Base-by-base conservation (phyloP, 2,113 vertebrate species). In the Microcebus griseorufus region DNA sequence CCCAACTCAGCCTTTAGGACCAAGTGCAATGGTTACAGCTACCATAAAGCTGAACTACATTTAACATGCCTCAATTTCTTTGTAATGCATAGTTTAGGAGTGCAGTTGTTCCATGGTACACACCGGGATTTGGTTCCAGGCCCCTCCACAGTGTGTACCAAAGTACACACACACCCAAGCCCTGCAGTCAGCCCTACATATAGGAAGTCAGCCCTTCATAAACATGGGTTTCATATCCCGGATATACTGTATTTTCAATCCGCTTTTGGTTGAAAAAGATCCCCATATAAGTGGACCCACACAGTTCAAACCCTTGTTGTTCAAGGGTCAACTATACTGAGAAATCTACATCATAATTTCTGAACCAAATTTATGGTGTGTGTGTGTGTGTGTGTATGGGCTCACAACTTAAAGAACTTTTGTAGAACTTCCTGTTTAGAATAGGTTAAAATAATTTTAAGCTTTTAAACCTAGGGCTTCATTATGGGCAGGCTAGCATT, bases 401-500 rank as follows among this genome's bases (percentile, higher is more conserved):
- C 22, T 92, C 93, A 76, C 20, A 86, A 78, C 23, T n/a, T 86
- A 73, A 6, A 72, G 20, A 97, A 93, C 3, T 89, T 96, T 45
- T 20, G 12, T 69, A 93, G 14, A 51, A 27, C 9, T 81, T 86
- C 53, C 91, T 89, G 7, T 88, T 90, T 96, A n/a, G 58, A 97
- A 87, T 65, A 69, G 2, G 34, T 78, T 93, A 85, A 97, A 88
- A 91, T 89, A 67, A 87, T 62, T 81, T 93, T 89, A 96, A 70
- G 7, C 10, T 76, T 94, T 87, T 75, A 89, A 88, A 86, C 51
- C 69, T 42, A 93, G 51, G 39, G 18, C 25, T 88, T 82, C 14
- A 55, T 58, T 55, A 34, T 94, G 29, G 39, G 58, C 34, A 80
- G 18, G 81, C 53, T 95, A 42, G n/a, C 23, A 72, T 94, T 94